These are phyloP conservation scores for Cydia fagiglandana DNA, from an alignment of 1,140 invertebrate species.

Conservation along the genomic window DNA sequence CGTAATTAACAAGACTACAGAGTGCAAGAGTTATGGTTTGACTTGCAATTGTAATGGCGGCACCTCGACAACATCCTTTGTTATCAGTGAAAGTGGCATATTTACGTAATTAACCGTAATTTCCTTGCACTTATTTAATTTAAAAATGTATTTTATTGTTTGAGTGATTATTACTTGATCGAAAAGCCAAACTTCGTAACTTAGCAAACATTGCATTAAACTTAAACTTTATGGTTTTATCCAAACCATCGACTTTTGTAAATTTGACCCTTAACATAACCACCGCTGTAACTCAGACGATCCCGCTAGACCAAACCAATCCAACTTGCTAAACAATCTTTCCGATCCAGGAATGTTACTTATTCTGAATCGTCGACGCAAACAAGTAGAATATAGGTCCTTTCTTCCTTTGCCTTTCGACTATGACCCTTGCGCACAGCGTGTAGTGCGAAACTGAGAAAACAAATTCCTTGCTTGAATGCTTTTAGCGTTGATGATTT, in stretches of 20 bases:
- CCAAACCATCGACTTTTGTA: too few relatives aligned
- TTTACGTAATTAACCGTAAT: constrained; percentile 21
- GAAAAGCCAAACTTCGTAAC: background rate
- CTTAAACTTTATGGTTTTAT: too few relatives aligned
- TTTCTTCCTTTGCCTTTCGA: too few relatives aligned
- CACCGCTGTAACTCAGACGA: background rate
- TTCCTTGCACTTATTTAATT: background rate
- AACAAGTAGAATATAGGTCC: too few relatives aligned
- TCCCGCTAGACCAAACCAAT: constrained; percentile 2
- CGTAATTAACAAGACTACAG: background rate
- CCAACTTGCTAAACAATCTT: background rate
- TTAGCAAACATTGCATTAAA: too few relatives aligned
- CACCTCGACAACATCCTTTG: constrained; percentile 23
- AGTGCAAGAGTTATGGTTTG: background rate
- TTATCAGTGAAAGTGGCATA: constrained; percentile 26
- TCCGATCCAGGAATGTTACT: background rate
- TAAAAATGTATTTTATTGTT: background rate
- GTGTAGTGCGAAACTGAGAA: background rate
- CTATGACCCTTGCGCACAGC: background rate
- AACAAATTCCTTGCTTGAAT: background rate
- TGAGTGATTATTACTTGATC: background rate
- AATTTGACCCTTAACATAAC: background rate
- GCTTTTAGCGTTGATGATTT: background rate
- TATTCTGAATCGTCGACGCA: too few relatives aligned
- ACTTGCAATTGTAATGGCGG: constrained; percentile 14